Evolutionary conservation across 2,888 invertebrate species (phyloP).

Genomic region (Eristalis intricaria): DNA sequence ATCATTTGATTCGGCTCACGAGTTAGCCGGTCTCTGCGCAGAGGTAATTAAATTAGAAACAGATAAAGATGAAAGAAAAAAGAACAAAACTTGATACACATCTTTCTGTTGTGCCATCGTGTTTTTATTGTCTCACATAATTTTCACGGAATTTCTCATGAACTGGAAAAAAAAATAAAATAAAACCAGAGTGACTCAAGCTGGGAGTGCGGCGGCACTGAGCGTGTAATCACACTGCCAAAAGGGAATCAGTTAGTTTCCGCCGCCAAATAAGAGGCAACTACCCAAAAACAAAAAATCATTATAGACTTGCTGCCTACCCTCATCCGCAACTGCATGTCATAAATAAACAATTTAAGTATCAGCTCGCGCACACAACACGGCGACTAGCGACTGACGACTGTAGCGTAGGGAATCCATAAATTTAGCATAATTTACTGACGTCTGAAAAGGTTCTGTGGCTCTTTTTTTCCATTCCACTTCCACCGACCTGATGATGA

Average conservation of each 20-base stretch:
- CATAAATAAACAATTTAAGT: conserved; percentile 60
- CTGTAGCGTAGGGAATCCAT: conserved; percentile 47
- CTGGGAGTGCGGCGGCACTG: not conserved
- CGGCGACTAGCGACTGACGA: conserved; percentile 12
- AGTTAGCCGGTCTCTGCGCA: conserved; percentile 31
- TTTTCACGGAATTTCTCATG: not conserved
- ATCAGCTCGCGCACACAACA: conserved; percentile 21
- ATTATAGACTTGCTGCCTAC: conserved; percentile 44
- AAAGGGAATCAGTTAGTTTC: conserved; percentile 43
- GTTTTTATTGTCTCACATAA: conserved; percentile 25
- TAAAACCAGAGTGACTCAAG: not conserved
- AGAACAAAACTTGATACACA: conserved; percentile 54
- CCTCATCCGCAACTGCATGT: conserved; percentile 33
- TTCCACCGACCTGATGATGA: conserved; percentile 15
- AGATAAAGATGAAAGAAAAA: conserved; percentile 44
- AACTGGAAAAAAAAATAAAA: not conserved
- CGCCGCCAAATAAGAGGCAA: conserved; percentile 40
- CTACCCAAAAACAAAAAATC: conserved; percentile 29
- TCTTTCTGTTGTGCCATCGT: conserved; percentile 13
- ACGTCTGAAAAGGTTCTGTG: conserved; percentile 24
- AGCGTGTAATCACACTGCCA: conserved; percentile 5
- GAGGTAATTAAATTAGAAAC: not conserved
- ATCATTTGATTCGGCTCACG: not conserved
- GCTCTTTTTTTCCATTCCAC: not conserved
- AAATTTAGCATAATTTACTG: conserved; percentile 61